Evolutionary conservation across 2,113 vertebrate species (phyloP).

Genomic region (Athene noctua): DNA sequence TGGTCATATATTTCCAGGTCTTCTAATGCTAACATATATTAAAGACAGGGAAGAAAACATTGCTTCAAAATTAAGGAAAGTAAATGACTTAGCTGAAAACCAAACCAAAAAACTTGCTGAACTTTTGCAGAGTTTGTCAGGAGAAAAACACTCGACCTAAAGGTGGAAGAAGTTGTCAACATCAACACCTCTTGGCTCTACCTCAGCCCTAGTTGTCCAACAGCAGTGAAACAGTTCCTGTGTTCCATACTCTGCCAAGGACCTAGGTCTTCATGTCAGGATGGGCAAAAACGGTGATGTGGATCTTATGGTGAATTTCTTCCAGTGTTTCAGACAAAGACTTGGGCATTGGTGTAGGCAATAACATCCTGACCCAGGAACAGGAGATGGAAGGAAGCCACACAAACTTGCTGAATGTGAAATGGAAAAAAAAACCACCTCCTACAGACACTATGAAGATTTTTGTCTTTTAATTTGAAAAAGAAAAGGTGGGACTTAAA

Average conservation of each 20-base stretch:
- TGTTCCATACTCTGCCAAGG: not conserved
- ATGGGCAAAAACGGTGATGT: not conserved
- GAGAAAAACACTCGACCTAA: not conserved
- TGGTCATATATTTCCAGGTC: not conserved
- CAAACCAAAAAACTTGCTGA: not conserved
- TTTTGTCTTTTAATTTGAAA: not conserved
- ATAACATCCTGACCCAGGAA: not conserved
- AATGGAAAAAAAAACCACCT: not conserved
- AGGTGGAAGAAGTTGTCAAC: not conserved
- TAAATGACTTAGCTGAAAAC: not conserved
- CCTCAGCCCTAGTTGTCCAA: not conserved
- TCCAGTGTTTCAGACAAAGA: not conserved
- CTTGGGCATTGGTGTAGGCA: not conserved
- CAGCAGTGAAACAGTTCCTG: not conserved
- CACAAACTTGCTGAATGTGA: not conserved
- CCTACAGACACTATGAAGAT: not conserved
- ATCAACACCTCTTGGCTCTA: not conserved
- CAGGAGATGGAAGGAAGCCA: not conserved
- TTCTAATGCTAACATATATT: not conserved
- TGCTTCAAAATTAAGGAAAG: not conserved
- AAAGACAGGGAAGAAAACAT: not conserved
- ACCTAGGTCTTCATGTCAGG: not conserved
- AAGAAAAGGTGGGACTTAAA: not conserved
- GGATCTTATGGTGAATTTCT: not conserved
- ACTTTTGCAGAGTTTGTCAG: not conserved